phyloP scores from a whole-genome alignment of 2,113 vertebrate genomes.

The Neolamprologus longior region DNA sequence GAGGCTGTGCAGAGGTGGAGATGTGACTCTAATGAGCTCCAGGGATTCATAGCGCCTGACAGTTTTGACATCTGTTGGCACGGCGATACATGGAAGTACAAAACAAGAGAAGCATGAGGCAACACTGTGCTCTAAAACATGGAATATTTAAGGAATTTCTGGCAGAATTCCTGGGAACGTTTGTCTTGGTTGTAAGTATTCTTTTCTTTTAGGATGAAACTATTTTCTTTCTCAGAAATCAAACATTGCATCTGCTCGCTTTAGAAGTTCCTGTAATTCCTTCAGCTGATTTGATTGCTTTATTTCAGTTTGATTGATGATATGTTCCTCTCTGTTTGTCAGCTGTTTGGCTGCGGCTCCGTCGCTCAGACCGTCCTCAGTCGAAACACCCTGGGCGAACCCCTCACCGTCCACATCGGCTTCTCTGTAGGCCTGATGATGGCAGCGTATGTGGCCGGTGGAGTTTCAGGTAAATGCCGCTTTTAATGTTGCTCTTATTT shows the following conservation, averaged over 20 bases:
- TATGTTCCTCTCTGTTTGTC: neutral
- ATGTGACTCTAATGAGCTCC: constrained; percentile 1
- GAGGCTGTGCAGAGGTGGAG: constrained; percentile 17
- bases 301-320: neutral
- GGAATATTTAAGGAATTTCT: constrained; percentile 81
- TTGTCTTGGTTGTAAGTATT: constrained; percentile 87
- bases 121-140: constrained; percentile 81
- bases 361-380: constrained; percentile 87
- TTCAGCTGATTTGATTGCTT: neutral
- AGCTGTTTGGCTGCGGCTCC: constrained; percentile 81
- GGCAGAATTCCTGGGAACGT: constrained; percentile 90
- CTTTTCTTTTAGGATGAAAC: neutral
- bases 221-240: neutral
- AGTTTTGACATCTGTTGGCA: constrained; percentile 1
- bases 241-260: neutral
- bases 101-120: constrained; percentile 71
- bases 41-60: constrained; percentile 6
- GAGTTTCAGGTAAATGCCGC: constrained; percentile 82
- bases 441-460: constrained; percentile 81
- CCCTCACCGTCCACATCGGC: constrained; percentile 76
- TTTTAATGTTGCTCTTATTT: neutral
- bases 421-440: constrained; percentile 84
- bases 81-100: constrained; percentile 47
- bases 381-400: constrained; percentile 75
- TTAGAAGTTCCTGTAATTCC: neutral